Conservation (phyloP, 2,888 invertebrate species). For the Mythimna ferrago region DNA sequence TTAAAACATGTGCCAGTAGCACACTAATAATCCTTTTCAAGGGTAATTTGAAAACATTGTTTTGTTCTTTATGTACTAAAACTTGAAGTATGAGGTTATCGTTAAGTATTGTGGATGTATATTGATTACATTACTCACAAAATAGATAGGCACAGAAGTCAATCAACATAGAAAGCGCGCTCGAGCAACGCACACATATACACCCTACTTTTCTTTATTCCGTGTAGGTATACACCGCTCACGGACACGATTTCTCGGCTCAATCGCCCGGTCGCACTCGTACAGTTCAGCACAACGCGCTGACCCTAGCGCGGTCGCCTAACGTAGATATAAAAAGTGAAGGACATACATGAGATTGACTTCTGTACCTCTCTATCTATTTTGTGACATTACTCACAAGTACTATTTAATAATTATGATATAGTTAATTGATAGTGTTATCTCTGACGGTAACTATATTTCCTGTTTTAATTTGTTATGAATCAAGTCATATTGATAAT, state of each 20-base stretch:
- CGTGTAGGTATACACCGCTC: too few species aligned
- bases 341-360: too few species aligned
- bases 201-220: too few species aligned
- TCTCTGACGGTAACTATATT: conserved; percentile 7
- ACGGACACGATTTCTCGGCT: too few species aligned
- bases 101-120: neutral
- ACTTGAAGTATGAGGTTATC: neutral
- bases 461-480: conserved; percentile 10
- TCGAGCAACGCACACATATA: too few species aligned
- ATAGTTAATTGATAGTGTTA: conserved; percentile 17
- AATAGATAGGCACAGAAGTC: too few species aligned
- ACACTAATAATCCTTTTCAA: conserved; percentile 9
- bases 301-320: too few species aligned
- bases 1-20: conserved; percentile 11
- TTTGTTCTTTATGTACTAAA: neutral
- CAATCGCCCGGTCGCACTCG: too few species aligned
- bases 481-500: conserved; percentile 2
- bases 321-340: too few species aligned
- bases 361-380: too few species aligned
- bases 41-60: neutral
- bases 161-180: too few species aligned
- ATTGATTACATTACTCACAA: neutral
- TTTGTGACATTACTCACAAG: neutral
- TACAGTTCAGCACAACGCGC: too few species aligned
- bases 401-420: neutral